These are phyloP conservation scores for Acropora yongei DNA, from an alignment of 64 coral and sea anemone species.

Conservation along the genomic window DNA sequence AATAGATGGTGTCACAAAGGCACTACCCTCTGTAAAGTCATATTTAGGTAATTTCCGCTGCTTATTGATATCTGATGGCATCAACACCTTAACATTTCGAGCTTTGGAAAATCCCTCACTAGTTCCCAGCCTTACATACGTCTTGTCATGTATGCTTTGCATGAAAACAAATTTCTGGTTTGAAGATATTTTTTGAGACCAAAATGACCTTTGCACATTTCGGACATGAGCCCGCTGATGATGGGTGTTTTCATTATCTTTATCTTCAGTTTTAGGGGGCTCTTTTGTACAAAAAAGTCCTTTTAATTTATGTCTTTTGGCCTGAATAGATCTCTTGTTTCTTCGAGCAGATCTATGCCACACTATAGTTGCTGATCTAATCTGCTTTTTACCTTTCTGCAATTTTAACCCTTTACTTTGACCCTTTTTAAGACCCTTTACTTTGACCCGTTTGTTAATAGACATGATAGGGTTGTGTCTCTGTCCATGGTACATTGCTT, in stretches of 20 bases:
- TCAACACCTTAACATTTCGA: not conserved
- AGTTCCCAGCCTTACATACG: too few species aligned
- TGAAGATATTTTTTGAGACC: conserved; percentile 17
- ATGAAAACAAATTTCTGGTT: not conserved
- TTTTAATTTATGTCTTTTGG: conserved; percentile 32
- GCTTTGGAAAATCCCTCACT: not conserved
- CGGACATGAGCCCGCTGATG: not conserved
- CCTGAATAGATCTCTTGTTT: conserved; percentile 34
- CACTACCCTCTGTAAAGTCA: conserved; percentile 37
- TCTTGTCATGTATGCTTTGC: not conserved
- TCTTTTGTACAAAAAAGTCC: conserved; percentile 47
- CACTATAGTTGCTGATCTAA: conserved; percentile 19
- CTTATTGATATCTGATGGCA: not conserved
- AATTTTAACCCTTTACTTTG: too few species aligned
- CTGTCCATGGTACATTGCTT: conserved; percentile 61
- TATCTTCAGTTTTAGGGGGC: conserved; percentile 34
- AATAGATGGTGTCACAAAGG: conserved; percentile 43
- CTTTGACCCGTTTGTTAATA: conserved; percentile 11
- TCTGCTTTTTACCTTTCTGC: conserved; percentile 22
- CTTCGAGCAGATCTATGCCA: conserved; percentile 33
- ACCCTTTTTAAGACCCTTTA: not conserved
- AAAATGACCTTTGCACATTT: conserved; percentile 22
- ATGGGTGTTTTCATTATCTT: not conserved
- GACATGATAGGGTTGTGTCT: conserved; percentile 43
- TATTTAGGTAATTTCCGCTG: conserved; percentile 39